Conservation (phyloP, 2,888 invertebrate genomes). For the Agriopis aurantiaria region DNA sequence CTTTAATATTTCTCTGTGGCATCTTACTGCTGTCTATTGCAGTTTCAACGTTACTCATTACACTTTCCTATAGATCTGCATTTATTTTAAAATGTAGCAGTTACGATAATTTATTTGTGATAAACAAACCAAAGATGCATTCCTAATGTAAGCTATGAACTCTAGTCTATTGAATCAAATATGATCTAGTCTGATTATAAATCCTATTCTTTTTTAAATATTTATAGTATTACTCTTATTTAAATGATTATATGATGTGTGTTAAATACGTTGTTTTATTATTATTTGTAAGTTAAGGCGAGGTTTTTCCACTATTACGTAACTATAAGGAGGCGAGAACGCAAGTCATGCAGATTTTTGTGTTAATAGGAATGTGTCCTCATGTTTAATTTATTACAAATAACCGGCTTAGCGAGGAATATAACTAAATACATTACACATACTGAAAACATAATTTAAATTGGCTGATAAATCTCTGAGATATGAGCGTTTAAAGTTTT, state of each 20-base stretch:
- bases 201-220: background rate
- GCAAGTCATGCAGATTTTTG: too few relatives aligned
- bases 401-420: too few relatives aligned
- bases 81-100: background rate
- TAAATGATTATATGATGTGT: constrained; percentile 3
- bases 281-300: background rate
- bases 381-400: too few relatives aligned
- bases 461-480: too few relatives aligned
- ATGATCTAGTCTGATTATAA: constrained; percentile 26
- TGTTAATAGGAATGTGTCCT: too few relatives aligned
- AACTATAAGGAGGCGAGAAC: too few relatives aligned
- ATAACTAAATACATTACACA: too few relatives aligned
- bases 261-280: background rate
- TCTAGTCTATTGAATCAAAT: constrained; percentile 39
- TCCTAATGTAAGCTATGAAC: constrained; percentile 25
- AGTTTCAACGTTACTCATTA: too few relatives aligned
- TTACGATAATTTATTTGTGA: constrained; percentile 16
- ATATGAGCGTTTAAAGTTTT: too few relatives aligned
- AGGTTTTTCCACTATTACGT: background rate
- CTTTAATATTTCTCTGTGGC: too few relatives aligned
- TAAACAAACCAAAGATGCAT: constrained; percentile 33
- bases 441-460: too few relatives aligned
- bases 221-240: background rate
- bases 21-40: too few relatives aligned
- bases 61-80: background rate